phyloP scores from a whole-genome alignment of 2,888 invertebrate species.

The Yponomeuta evonymella region DNA sequence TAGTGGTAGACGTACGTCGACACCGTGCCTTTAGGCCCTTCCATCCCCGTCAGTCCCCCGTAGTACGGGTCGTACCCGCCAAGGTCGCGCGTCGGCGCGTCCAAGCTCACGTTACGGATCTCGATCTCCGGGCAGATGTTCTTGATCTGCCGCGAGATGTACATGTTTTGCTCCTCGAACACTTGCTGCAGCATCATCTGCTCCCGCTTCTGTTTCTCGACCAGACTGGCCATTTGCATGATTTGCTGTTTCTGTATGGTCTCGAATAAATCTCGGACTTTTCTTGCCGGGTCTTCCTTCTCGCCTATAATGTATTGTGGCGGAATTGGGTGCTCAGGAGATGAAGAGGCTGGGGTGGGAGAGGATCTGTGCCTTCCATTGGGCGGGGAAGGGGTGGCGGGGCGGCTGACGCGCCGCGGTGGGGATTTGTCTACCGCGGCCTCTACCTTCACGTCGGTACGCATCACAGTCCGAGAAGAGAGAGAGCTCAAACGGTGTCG shows the following conservation, averaged over 20 bases:
- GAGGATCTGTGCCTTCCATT: neutral
- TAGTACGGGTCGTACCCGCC: neutral
- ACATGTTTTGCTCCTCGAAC: constrained; percentile 80
- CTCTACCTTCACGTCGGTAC: neutral
- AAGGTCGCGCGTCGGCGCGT: constrained; percentile 14
- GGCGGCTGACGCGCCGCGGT: neutral
- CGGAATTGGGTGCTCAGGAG: neutral
- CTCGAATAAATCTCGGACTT: constrained; percentile 61
- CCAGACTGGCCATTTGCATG: constrained; percentile 76
- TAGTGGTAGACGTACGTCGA: neutral
- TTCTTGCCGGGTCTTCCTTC: constrained; percentile 51
- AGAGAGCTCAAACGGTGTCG: neutral
- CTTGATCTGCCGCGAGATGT: constrained; percentile 70
- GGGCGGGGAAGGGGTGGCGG: constrained; percentile 10
- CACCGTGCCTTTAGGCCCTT: neutral
- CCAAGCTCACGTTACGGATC: constrained; percentile 39
- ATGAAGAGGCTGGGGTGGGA: too few relatives aligned
- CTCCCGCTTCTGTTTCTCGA: constrained; percentile 79
- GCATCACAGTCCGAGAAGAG: neutral
- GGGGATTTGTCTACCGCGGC: neutral
- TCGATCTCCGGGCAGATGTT: constrained; percentile 38
- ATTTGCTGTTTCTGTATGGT: constrained; percentile 80
- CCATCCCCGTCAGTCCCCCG: neutral
- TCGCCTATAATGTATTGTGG: constrained; percentile 32
- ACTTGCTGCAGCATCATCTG: constrained; percentile 78